phyloP scores from a whole-genome alignment of 2,888 invertebrate genomes.

The Brachypalpus laphriformis region DNA sequence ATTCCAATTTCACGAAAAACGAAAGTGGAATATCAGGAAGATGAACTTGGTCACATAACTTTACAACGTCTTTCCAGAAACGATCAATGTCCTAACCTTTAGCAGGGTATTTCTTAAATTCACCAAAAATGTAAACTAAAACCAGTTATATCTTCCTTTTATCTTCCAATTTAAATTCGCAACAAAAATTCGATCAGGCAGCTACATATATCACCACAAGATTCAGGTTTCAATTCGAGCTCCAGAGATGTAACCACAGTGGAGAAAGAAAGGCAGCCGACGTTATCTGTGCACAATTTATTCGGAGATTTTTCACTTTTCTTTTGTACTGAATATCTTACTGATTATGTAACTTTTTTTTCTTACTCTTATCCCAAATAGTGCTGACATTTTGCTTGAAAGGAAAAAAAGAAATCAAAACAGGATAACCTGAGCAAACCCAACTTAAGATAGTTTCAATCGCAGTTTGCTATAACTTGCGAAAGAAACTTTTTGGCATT shows the following conservation, averaged over 20 bases:
- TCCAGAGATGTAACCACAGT: not conserved
- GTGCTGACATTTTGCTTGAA: constrained; percentile 47
- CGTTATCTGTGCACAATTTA: constrained; percentile 59
- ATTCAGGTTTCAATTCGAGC: constrained; percentile 13
- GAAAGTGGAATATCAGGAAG: constrained; percentile 25
- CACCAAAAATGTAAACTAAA: constrained; percentile 11
- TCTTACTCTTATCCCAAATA: constrained; percentile 17
- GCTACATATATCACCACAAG: not conserved
- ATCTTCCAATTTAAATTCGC: not conserved
- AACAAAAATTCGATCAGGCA: not conserved
- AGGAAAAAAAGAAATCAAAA: constrained; percentile 42
- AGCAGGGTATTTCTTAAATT: not conserved
- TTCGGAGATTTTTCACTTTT: constrained; percentile 12
- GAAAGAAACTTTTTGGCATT: constrained; percentile 52
- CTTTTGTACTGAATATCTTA: not conserved
- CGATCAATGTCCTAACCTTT: constrained; percentile 24
- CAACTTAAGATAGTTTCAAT: constrained; percentile 56
- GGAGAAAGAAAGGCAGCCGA: not conserved
- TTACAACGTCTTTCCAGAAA: not conserved
- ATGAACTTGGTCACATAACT: constrained; percentile 19
- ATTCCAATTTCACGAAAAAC: not conserved
- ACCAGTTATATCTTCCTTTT: not conserved
- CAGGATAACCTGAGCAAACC: constrained; percentile 40
- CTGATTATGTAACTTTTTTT: constrained; percentile 27
- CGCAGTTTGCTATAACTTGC: constrained; percentile 70